Base-by-base conservation (phyloP, 2,888 invertebrate species). In the Yponomeuta malinellus region DNA sequence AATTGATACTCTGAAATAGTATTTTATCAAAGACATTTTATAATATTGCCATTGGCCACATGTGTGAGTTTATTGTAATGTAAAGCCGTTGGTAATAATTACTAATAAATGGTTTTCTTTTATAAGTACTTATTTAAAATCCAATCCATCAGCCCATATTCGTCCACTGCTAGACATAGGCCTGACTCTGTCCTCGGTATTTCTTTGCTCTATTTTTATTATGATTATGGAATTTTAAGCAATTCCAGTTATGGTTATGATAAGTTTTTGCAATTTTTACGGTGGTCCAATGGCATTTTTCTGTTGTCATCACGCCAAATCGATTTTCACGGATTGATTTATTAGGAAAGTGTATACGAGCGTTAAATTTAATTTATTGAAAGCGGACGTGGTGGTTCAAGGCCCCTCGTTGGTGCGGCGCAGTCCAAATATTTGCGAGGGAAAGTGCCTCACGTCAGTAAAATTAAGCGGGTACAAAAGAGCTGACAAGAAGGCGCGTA, bases 311-410 rank as follows among this genome's bases (percentile, higher is more conserved):
- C 52, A 59, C 3, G 15, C 15, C 52, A 59, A 59, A 59, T 59
- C 52, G 52, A 59, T 59, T 59, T 59, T 12, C 52, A 59, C 52
- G 15, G 52, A 5, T 59, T 12, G 52, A 9, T 59, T 59, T 59
- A 59, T 59, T 59, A 59, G 52, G 52, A 59, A 59, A 59, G 52
- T 59, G 12, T 59, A 59, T 59, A 59, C 52, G 52, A 15, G 52
- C 52, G 52, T 59, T 59, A 59, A 59, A 59, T 59, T 59, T 59
- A 59, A 59, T 59, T 59, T 59, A 59, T 59, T 59, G 52, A 59
- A 59, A 59, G 52, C 52, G 12, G 52, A 59, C 52, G 52, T 59
- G 52, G 52, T 15, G 8, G 52, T 59, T 59, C 52, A 59, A 59
- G 52, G 52, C 15, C 15, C 33, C 52, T 3, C 52, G 52, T 59